phyloP scores from a whole-genome alignment of 2,888 invertebrate species.

The Metalampra italica region DNA sequence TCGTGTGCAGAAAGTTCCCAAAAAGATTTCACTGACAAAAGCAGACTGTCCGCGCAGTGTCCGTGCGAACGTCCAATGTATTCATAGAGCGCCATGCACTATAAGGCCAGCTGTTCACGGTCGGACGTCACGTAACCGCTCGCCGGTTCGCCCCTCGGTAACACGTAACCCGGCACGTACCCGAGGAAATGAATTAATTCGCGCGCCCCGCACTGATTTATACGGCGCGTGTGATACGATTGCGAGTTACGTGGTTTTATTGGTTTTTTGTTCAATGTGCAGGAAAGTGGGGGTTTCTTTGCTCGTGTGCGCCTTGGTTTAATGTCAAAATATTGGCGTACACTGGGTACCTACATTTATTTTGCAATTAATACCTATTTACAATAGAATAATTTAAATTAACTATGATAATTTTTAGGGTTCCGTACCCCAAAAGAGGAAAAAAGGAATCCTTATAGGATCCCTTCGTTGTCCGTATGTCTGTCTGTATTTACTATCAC shows the following conservation, averaged over 20 bases:
- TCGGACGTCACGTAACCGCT: slow-evolving; percentile 32
- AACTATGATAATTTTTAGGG: too few relatives aligned
- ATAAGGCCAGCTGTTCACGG: slow-evolving; percentile 20
- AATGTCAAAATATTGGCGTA: too few relatives aligned
- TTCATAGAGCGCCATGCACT: background rate
- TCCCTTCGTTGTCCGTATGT: too few relatives aligned
- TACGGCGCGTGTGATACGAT: slow-evolving; percentile 43
- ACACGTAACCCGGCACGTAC: background rate
- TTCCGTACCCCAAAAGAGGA: too few relatives aligned
- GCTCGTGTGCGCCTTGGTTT: background rate
- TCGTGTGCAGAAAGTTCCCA: background rate
- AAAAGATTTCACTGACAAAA: background rate
- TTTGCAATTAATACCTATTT: too few relatives aligned
- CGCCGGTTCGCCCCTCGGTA: slow-evolving; percentile 18
- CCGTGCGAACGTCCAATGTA: background rate
- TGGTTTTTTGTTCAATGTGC: slow-evolving; percentile 22
- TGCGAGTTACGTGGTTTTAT: slow-evolving; percentile 24
- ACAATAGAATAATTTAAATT: too few relatives aligned
- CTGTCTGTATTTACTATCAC: too few relatives aligned
- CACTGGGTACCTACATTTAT: too few relatives aligned
- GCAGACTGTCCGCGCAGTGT: background rate
- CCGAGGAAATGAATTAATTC: slow-evolving; percentile 57
- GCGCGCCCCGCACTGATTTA: slow-evolving; percentile 43
- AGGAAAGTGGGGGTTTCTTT: slow-evolving; percentile 18
- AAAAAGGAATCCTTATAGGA: too few relatives aligned